A percentile compares a stretch with the other conserved stretches of the same genome.
Conservation (phyloP, 2,888 invertebrate genomes). For the Galeruca laticollis region DNA sequence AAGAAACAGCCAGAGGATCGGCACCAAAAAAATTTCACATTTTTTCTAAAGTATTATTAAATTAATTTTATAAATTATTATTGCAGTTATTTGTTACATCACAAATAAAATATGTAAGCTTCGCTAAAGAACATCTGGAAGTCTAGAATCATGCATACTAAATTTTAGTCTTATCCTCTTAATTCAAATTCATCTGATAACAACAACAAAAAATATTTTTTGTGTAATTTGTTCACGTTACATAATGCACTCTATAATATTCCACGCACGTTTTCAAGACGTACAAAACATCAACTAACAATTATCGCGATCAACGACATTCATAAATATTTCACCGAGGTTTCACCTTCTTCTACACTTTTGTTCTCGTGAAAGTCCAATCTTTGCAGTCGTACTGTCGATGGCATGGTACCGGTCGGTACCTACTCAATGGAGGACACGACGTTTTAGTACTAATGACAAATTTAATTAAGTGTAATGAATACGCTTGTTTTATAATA, state of each 20-base stretch:
- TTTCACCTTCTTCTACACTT: conserved; percentile 18
- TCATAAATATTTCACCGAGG: conserved; percentile 17
- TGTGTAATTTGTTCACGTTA: not conserved
- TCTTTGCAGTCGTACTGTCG: not conserved
- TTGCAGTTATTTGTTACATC: too few relatives aligned
- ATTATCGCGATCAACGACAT: conserved; percentile 17
- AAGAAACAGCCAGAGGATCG: too few relatives aligned
- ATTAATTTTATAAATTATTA: too few relatives aligned
- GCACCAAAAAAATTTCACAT: too few relatives aligned
- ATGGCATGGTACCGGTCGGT: conserved; percentile 29
- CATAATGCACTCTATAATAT: not conserved
- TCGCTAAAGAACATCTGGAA: too few relatives aligned
- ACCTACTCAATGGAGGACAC: conserved; percentile 15
- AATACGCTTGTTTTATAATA: conserved; percentile 13
- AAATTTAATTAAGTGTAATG: conserved; percentile 17
- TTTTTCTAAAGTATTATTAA: too few relatives aligned
- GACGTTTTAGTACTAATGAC: conserved; percentile 12
- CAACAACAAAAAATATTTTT: not conserved
- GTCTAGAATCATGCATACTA: too few relatives aligned
- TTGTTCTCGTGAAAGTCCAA: conserved; percentile 18
- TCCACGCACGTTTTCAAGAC: conserved; percentile 2
- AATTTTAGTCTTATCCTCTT: too few relatives aligned
- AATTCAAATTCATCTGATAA: too few relatives aligned
- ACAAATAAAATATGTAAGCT: too few relatives aligned
- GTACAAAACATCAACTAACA: conserved; percentile 5